Evolutionary conservation across 2,888 invertebrate species (phyloP).

Genomic region (Rugalucina vietnamica): DNA sequence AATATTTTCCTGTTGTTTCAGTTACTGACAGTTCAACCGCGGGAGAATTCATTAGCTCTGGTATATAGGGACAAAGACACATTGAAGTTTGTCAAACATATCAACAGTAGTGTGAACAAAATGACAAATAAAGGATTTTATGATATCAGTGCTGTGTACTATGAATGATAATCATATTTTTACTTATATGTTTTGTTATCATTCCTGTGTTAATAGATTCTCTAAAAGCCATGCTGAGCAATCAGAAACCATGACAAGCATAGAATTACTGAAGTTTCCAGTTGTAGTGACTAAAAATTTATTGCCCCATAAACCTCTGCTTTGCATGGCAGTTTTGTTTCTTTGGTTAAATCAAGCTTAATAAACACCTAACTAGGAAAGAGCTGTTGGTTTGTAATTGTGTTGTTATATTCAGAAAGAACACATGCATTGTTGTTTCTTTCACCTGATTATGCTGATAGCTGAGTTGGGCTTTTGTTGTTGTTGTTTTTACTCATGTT

Average conservation of each 20-base stretch:
- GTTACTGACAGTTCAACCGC: constrained; percentile 85
- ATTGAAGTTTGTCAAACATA: constrained; percentile 85
- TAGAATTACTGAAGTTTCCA: neutral
- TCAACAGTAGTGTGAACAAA: constrained; percentile 81
- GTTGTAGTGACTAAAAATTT: neutral
- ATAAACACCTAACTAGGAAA: too few species aligned
- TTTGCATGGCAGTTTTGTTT: too few species aligned
- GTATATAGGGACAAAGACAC: constrained; percentile 85
- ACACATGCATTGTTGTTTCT: too few species aligned
- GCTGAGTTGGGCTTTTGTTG: too few species aligned
- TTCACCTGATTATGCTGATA: too few species aligned
- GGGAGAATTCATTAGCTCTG: constrained; percentile 84
- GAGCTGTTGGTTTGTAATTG: too few species aligned
- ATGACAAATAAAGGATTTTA: constrained; percentile 73
- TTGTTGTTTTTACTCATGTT: too few species aligned
- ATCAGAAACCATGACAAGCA: neutral
- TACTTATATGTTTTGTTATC: neutral
- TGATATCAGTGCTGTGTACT: constrained; percentile 80
- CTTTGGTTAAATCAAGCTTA: too few species aligned
- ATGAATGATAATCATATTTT: constrained; percentile 72
- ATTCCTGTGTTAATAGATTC: neutral
- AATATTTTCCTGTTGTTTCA: constrained; percentile 71
- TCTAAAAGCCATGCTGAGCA: neutral
- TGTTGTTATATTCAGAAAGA: too few species aligned
- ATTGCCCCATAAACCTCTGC: too few species aligned